Evolutionary conservation across 2,888 invertebrate genomes (phyloP).

Genomic region (Arctia plantaginis): DNA sequence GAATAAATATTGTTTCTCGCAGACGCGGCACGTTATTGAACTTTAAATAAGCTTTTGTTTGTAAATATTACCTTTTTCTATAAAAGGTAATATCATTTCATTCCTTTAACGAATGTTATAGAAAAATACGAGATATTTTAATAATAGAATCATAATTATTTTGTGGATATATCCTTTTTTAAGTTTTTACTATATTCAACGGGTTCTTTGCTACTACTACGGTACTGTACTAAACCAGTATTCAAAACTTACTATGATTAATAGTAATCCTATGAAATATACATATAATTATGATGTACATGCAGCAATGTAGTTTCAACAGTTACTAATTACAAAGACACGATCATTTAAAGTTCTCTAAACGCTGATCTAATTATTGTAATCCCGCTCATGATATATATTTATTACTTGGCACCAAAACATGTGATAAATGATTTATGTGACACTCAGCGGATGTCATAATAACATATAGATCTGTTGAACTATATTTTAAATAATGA

Average conservation of each 20-base stretch:
- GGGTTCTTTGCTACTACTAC: no score
- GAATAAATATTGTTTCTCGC: slow-evolving; percentile 57
- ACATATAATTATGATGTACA: slow-evolving; percentile 15
- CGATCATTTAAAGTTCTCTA: slow-evolving; percentile 24
- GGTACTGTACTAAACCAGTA: not conserved
- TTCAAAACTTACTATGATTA: not conserved
- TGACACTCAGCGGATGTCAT: slow-evolving; percentile 21
- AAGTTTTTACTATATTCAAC: not conserved
- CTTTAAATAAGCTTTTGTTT: slow-evolving; percentile 52
- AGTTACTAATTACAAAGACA: slow-evolving; percentile 22
- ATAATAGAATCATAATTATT: not conserved
- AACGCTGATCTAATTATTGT: slow-evolving; percentile 28
- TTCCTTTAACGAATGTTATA: not conserved
- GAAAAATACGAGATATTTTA: not conserved
- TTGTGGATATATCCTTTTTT: no score
- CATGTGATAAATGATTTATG: slow-evolving; percentile 21
- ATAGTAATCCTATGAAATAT: not conserved
- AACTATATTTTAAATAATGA: slow-evolving; percentile 1
- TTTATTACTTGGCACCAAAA: slow-evolving; percentile 27
- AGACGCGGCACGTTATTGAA: slow-evolving; percentile 59
- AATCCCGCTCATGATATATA: slow-evolving; percentile 21
- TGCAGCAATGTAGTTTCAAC: slow-evolving; percentile 8
- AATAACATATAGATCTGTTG: slow-evolving; percentile 16
- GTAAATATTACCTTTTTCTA: slow-evolving; percentile 37
- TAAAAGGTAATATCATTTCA: slow-evolving; percentile 18